A percentile compares a stretch with the other conserved stretches of the same genome.
Conservation (phyloP, 1,140 invertebrate species). For the Leptinotarsa texana region DNA sequence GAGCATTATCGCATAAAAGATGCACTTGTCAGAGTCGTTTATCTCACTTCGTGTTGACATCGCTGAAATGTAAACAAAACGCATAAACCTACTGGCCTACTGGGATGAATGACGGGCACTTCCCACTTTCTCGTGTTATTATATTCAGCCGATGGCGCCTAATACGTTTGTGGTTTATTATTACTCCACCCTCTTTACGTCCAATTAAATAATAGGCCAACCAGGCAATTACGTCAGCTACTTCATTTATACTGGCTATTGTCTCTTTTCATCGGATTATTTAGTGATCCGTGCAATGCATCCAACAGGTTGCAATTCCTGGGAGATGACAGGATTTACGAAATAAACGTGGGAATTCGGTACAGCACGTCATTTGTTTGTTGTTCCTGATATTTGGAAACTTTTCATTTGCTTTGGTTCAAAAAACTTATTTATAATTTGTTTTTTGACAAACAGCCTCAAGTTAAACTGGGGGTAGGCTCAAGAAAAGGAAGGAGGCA, state of each 20-base stretch:
- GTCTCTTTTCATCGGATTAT: constrained; percentile 5
- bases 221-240: constrained; percentile 1
- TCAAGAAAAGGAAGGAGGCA: too few relatives aligned
- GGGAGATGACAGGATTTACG: background rate
- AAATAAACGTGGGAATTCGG: too few relatives aligned
- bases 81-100: constrained; percentile 12
- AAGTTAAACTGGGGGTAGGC: too few relatives aligned
- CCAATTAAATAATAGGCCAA: constrained; percentile 4
- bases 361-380: too few relatives aligned
- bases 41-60: constrained; percentile 9
- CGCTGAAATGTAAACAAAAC: constrained; percentile 21
- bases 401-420: too few relatives aligned
- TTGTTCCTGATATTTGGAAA: too few relatives aligned
- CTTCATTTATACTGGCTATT: constrained; percentile 3
- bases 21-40: constrained; percentile 15
- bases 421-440: too few relatives aligned
- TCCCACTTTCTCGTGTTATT: constrained; percentile 3
- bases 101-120: constrained; percentile 17
- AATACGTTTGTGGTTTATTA: constrained; percentile 1
- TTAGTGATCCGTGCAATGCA: background rate
- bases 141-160: background rate
- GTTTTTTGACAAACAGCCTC: too few relatives aligned
- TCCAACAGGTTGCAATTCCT: background rate
- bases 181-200: constrained; percentile 7
- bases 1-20: constrained; percentile 18